Conservation (phyloP, 1,140 invertebrate species). For the Drosophila simulans region DNA sequence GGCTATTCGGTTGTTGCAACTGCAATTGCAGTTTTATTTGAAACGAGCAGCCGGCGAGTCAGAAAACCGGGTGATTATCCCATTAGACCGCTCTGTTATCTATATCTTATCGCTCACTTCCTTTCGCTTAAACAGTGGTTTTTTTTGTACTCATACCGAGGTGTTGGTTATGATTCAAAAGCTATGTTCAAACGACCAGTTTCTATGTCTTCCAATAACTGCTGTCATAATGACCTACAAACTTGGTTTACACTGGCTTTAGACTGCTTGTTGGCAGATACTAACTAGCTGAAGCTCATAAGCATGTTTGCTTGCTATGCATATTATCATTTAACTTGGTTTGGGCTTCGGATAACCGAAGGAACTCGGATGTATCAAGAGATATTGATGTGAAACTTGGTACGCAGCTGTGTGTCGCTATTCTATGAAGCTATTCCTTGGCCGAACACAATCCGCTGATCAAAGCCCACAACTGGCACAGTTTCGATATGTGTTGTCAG, state of each 20-base stretch:
- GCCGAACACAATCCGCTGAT: not conserved
- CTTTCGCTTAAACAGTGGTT: constrained; percentile 6
- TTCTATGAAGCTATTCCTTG: not conserved
- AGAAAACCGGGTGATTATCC: constrained; percentile 36
- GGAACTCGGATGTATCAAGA: not conserved
- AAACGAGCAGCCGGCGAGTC: constrained; percentile 43
- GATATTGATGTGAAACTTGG: not conserved
- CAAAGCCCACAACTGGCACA: not conserved
- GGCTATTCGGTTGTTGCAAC: constrained; percentile 1
- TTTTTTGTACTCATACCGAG: not conserved
- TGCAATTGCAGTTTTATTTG: constrained; percentile 35
- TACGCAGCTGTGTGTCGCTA: not conserved
- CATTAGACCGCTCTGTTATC: constrained; percentile 1
- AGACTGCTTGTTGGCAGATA: too few species aligned
- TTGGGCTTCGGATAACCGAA: too few species aligned
- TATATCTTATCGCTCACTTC: constrained; percentile 40
- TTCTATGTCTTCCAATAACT: too few species aligned
- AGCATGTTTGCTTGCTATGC: too few species aligned
- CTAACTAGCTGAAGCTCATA: too few species aligned
- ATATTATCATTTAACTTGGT: too few species aligned
- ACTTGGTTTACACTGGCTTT: too few species aligned
- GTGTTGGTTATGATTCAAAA: not conserved
- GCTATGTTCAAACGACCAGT: too few species aligned
- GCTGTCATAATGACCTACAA: too few species aligned
- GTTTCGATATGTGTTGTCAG: too few species aligned